Base-by-base conservation (phyloP, 2,113 vertebrate species). In the Grammomys surdaster region DNA sequence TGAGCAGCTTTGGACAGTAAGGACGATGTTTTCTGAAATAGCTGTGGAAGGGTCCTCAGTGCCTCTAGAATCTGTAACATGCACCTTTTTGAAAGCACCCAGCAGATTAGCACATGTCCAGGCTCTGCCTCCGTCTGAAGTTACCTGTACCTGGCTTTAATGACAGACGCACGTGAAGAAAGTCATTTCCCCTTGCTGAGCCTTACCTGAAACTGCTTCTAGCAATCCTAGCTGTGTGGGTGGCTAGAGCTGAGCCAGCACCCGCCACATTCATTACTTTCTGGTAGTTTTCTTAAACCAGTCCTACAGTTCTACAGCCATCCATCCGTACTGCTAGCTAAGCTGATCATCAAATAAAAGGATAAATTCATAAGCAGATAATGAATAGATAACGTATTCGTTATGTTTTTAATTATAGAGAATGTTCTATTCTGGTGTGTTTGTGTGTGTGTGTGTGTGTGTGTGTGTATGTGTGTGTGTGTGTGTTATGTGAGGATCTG, bases 231-330 rank as follows among this genome's bases (percentile, higher is more conserved):
- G 36, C 20, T n/a, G 24, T 1, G 0, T 5, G 69, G 63, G 63
- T 0, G 5, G 82, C 46, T 22, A 40, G 60, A 36, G 60, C n/a
- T 19, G n/a, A 16, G 0, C 51, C n/a, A 4, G n/a, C 20, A 0
- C 0, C 40, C 0, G 1, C 0, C 26, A 7, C 36, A 19, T 69
- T 78, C 5, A 0, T 65, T n/a, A 51, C 86, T 16, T 75, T n/a
- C n/a, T 31, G 31, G 60, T 73, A n/a, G 5, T 5, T 16, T 92
- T 48, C 51, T 60, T 7, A 63, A 72, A 60, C 20, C 5, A 17
- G 33, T 14, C 3, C 33, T 40, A 36, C 13, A 43, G 40, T 80
- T 91, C 77, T 51, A 46, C 1, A 13, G 26, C 33, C 43, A 33
- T 13, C 43, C 8, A 67, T 46, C 60, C 89, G 4, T 11, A 58